Base-by-base conservation (phyloP, 2,888 invertebrate genomes). In the Dusona sp. region DNA sequence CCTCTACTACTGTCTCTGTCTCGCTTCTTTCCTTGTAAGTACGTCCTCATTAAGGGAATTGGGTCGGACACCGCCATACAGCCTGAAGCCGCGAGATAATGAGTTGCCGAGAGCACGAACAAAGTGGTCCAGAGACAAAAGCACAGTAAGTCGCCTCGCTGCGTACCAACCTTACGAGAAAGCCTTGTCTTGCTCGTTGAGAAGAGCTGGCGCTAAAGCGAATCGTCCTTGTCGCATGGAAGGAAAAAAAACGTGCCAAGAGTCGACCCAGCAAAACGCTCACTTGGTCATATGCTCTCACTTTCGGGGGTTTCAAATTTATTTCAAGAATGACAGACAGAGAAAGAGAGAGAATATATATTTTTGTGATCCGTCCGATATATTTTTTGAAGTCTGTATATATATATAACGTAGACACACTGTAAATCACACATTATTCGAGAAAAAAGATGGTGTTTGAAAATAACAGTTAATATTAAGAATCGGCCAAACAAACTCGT, bases 41-140 rank as follows among this genome's bases (percentile, higher is more conserved):
- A 88, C 88, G 87, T 86, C 80, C 90, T 92, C 91, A 91, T 92
- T 91, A 92, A 89, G 88, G 87, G 84, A 92, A 91, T 91, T 90
- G 88, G 92, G 90, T 91, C 90, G 87, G 88, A 75, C 68, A 48
- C 78, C 68, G 81, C 48, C 77, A 54, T 54, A 67, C 80, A 72
- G 84, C 75, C 79, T 75, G 77, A 70, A 84, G 79, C 82, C 84
- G 86, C 86, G 89, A 88, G 89, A 90, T 91, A 92, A 92, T 91
- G 91, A 90, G 87, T 88, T 79, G 79, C 80, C 85, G 89, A 90
- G 90, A 88, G 87, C 80, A 65, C 70, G 75, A 79, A 57, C n/a
- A 79, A 51, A 84, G 80, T 81, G 68, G 81, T 74, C 70, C 86
- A 84, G 87, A 86, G 90, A 88, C 88, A 90, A 89, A 90, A 89